Base-by-base conservation (phyloP, 2,113 vertebrate genomes). In the Neoarius graeffei region DNA sequence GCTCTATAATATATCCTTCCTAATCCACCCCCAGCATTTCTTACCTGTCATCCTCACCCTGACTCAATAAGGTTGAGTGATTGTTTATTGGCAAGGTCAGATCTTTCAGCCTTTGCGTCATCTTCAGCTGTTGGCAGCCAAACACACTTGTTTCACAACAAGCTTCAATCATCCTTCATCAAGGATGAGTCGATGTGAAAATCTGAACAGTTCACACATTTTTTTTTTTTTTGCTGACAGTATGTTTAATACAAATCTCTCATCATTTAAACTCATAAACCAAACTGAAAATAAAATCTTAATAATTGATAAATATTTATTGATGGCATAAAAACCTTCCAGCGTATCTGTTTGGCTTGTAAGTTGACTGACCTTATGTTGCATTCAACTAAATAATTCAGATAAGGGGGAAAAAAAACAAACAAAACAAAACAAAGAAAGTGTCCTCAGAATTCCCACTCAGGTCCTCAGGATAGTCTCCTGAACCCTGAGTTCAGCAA, bases 11-110 rank as follows among this genome's bases (percentile, higher is more conserved):
- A 79, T 91, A 95, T 94, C 91, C 93, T 94, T 90, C 86, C 88
- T 76, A 91, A 92, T 91, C 89, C 60, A 89, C 87, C 92, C 54
- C 59, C 89, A 86, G 87, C 93, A 95, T 95, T 94, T 93, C 89
- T 95, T 93, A 95, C 85, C 93, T 94, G 94, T 94, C 94, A 93
- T 89, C 89, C 11, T 89, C 90, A 91, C 84, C 90, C 90, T 85
- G 81, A 92, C 93, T 95, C 93, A 93, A 94, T 95, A 93, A 93
- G 89, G 88, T 90, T 95, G 94, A 96, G 92, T 90, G 92, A 96
- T 95, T 91, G 93, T 91, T 79, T 81, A 86, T 9, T 91, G 89
- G 92, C 93, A 95, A 95, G 94, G 94, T 95, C 93, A 93, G 90
- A 92, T 91, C 90, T 90, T 85, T 94, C 91, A 91, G 93, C 91